Evolutionary conservation across 2,888 invertebrate species (phyloP), one percentile per base, ranked within the genome.

Genomic region (Epirrhoe tristata): DNA sequence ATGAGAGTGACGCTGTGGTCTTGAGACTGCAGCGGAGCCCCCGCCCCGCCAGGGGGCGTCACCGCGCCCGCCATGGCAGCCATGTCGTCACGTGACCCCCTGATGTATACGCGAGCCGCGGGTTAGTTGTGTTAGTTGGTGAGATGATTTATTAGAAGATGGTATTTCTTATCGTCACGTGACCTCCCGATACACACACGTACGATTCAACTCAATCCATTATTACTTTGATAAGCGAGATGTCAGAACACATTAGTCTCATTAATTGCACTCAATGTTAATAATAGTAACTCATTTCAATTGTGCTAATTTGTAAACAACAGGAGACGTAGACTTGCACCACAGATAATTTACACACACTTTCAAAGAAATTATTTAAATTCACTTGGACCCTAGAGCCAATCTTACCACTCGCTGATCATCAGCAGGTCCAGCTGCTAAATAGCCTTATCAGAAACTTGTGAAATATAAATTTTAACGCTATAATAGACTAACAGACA

Each of bases 31-130:
- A 87, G 91, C 79, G 91, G 87, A 32, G 84, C 93, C 85, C 59
- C 60, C 48, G 58, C 93, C 85, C 8, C 95, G 85, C 95, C 95
- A 77, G 95, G 95, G 78, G 94, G 93, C 83, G 94, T 93, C 82
- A 95, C 95, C 81, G 95, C 95, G 81, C 95, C 95, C 83, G 95
- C 95, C 94, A 97, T 96, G 79, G 96, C 97, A 73, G 97, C 96
- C 96, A 97, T 97, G 90, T 97, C 97, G 90, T 96, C 96, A 82
- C 97, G 96, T 79, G 97, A 95, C 82, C 96, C 97, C 96, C 97
- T 97, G 77, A 7, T 51, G 14, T 24, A 51, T n/a, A 46, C n/a
- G 24, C 24, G 24, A 24, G 24, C 24, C 24, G 24, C 24, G 24
- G 24, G 24, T 24, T 24, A 24, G 24, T 24, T 24, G 24, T 24